Conservation (phyloP, 2,888 invertebrate species). For the Lithophane leautieri region DNA sequence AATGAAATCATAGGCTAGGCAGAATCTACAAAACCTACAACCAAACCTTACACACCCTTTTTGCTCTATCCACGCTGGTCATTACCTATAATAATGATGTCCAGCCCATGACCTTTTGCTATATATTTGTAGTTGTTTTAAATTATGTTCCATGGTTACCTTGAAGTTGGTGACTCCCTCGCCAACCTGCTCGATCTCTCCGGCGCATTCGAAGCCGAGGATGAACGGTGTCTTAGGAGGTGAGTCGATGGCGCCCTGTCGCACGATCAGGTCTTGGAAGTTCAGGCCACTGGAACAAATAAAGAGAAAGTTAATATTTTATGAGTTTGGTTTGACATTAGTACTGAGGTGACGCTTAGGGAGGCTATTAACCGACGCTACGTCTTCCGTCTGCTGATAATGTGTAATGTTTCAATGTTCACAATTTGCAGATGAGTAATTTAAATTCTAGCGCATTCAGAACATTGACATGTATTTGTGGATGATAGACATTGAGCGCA, state of each 20-base stretch:
- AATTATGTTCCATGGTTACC: slow-evolving; percentile 80
- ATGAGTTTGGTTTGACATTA: background rate
- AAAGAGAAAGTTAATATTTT: slow-evolving; percentile 39
- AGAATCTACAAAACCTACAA: too few species aligned
- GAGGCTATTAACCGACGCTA: background rate
- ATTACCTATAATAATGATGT: too few species aligned
- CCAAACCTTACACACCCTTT: background rate
- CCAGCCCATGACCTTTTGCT: background rate
- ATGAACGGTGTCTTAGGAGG: slow-evolving; percentile 97
- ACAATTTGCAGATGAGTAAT: background rate
- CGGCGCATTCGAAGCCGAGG: slow-evolving; percentile 97
- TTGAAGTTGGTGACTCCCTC: slow-evolving; percentile 95
- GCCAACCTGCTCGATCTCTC: slow-evolving; percentile 94
- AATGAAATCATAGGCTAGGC: background rate
- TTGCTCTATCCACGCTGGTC: background rate
- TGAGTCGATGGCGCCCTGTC: slow-evolving; percentile 96
- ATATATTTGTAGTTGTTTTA: background rate
- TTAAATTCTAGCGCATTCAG: too few species aligned
- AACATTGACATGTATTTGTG: background rate
- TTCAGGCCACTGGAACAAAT: slow-evolving; percentile 94
- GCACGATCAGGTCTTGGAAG: slow-evolving; percentile 97
- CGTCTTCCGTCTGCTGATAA: background rate
- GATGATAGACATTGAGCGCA: background rate
- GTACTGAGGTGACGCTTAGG: background rate
- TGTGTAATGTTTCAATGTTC: background rate